Evolutionary conservation across 2,888 invertebrate species (phyloP), one percentile per base, ranked within the genome.

Genomic region (Apodemia duryi): DNA sequence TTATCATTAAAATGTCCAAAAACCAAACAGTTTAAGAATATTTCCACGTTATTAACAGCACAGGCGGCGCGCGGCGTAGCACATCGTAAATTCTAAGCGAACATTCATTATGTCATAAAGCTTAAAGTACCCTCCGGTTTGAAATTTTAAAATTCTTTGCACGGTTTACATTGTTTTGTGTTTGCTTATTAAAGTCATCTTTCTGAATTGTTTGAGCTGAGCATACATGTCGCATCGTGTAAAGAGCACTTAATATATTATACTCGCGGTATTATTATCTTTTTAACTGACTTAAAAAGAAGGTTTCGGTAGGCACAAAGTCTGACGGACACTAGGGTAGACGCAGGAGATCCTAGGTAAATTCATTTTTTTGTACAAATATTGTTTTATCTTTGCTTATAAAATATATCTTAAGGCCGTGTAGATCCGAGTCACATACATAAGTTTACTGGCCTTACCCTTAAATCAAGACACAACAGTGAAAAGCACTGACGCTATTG

Each of bases 111-210:
- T 32, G 57, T 57, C 57, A 57, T 57, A 57, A 57, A 57, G 32
- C 29, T 29, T 13, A 29, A 57, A 57, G 32, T 57, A 57, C 57
- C 57, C 57, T 54, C 54, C 57, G 57, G 57, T 29, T 57, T 57
- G 57, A 57, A 57, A 57, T 57, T 57, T 57, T 57, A 57, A 57
- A 57, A 57, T 57, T 57, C 57, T 35, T 32, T 32, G 32, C 57
- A 57, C 57, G 57, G 29, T 57, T 57, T 57, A 57, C 57, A 57
- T 57, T 57, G 57, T 54, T 54, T 54, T 57, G 57, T 57, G 57
- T 54, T 54, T 54, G 54, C 54, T 54, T 54, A 54, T 54, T 54
- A 29, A 54, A 32, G 54, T 54, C 54, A 54, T 54, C 52, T 52
- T 52, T 52, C 29, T 54, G 54, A 54, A 54, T 29, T 54, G 54